Base-by-base conservation (phyloP, 2,113 vertebrate species). In the Zapus hudsonius region DNA sequence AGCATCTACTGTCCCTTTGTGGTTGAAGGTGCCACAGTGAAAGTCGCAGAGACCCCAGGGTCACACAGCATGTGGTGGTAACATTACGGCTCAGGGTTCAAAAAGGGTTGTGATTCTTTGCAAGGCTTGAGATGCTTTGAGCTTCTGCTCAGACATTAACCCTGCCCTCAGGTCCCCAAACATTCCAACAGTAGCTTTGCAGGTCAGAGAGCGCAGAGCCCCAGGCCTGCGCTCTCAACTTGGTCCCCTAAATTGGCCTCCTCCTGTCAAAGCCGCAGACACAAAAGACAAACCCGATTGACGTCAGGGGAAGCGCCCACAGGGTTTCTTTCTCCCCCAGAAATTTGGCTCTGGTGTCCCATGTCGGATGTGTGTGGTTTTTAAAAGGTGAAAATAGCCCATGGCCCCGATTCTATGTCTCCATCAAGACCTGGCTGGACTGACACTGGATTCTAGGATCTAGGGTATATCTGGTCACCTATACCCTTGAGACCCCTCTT, bases 221-320 rank as follows among this genome's bases (percentile, higher is more conserved):
- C 82, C 74, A 1, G 4, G 80, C n/a, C 63, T 84, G 42, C 4
- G 31, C 33, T 44, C 87, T 75, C 63, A 66, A 89, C 67, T 63
- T 19, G 42, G 84, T 59, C 88, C 93, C 87, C 85, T 89, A 25
- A 55, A 61, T 87, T 55, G 93, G 90, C 93, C 94, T 91, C 92
- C 90, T 82, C 75, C 91, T 7, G 57, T 92, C 72, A 33, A 97
- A 97, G 96, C 96, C 94, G n/a, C 96, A 95, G 96, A 94, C 95
- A 89, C 95, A 78, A 72, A 95, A 75, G 96, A 96, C 89, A 95
- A 96, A 73, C 83, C 85, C 2, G 6, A 94, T 84, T 96, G 95
- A 95, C 95, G 94, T 96, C 96, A 97, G 83, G 83, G 19, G 38
- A 81, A 73, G 92, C 12, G 55, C 75, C 96, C 92, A 87, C 92